Evolutionary conservation across 2,888 invertebrate species (phyloP).

Genomic region (Leistus spinibarbis): DNA sequence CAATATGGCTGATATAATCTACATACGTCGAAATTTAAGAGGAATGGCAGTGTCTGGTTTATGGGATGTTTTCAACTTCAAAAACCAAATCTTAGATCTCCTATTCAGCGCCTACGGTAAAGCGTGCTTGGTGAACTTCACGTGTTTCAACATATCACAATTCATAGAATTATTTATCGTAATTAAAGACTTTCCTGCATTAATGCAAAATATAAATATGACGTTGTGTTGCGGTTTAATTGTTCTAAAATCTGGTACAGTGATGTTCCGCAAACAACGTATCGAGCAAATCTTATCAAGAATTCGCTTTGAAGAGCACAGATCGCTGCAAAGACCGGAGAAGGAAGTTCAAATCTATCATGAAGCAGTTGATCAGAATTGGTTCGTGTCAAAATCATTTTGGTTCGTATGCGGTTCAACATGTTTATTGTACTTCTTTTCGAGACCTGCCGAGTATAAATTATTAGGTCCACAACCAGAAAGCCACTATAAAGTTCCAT

Average conservation of each 20-base stretch:
- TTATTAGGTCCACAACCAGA: background rate
- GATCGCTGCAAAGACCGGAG: background rate
- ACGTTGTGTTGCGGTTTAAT: background rate
- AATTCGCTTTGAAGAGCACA: background rate
- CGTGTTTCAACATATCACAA: background rate
- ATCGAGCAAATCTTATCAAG: background rate
- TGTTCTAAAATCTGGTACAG: background rate
- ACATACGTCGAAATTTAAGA: background rate
- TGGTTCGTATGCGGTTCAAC: background rate
- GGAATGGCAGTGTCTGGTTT: background rate
- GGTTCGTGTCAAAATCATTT: background rate
- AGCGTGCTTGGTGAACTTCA: background rate
- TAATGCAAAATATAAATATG: conserved; percentile 8
- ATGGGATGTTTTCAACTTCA: conserved; percentile 7
- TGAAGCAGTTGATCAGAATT: background rate
- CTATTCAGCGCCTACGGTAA: background rate
- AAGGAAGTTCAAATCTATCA: conserved; percentile 5
- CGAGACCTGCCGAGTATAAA: background rate
- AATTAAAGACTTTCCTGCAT: background rate
- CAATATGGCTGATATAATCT: background rate
- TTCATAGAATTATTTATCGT: conserved; percentile 1
- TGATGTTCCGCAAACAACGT: background rate
- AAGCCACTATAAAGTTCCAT: background rate
- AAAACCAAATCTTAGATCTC: background rate
- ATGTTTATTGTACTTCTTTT: background rate